Percentiles rank a stretch among this genome's conserved stretches.
phyloP scores from a whole-genome alignment of 2,113 vertebrate species.

The Psittacara wagleri region DNA sequence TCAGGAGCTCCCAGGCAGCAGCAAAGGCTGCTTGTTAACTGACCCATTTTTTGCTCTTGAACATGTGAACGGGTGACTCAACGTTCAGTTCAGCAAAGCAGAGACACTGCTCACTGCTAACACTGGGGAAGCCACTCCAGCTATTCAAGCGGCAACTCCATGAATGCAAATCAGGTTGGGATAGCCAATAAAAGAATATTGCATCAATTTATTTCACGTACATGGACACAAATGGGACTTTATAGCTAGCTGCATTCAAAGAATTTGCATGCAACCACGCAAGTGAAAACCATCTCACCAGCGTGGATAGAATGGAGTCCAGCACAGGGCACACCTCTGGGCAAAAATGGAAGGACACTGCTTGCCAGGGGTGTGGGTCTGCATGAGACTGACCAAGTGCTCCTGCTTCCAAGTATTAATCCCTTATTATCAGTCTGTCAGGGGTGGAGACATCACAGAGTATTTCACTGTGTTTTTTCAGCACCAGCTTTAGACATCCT shows the following conservation, averaged over 20 bases:
- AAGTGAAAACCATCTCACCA: neutral
- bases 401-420: neutral
- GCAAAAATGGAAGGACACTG: neutral
- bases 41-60: neutral
- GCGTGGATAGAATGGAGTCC: fast-evolving
- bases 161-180: slow-evolving; percentile 45
- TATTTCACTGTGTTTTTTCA: neutral
- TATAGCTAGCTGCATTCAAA: neutral
- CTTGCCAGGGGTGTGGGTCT: neutral
- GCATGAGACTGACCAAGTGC: neutral
- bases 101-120: neutral
- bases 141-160: slow-evolving; percentile 12
- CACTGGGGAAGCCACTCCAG: neutral
- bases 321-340: fast-evolving
- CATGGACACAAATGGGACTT: slow-evolving; percentile 27
- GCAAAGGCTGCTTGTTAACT: neutral
- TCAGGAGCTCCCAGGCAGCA: neutral
- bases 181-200: slow-evolving; percentile 45
- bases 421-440: neutral
- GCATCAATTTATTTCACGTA: slow-evolving; percentile 24
- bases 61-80: fast-evolving
- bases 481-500: too few relatives aligned
- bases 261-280: slow-evolving; percentile 9
- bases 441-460: neutral
- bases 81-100: neutral